Evolutionary conservation across 2,888 invertebrate genomes (phyloP), one percentile per base, ranked within the genome.

Genomic region (Coleophora deauratella): DNA sequence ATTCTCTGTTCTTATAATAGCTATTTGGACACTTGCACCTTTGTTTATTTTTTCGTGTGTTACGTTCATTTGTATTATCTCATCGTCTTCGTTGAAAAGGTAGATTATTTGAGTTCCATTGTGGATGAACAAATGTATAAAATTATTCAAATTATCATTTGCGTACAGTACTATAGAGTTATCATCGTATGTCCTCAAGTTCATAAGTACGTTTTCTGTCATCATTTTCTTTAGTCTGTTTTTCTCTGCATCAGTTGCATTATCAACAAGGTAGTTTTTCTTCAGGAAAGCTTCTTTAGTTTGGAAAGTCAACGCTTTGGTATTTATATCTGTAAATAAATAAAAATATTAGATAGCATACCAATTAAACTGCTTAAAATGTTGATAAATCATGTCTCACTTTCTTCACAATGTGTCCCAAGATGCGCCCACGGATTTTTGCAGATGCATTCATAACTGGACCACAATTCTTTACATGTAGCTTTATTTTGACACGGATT

Each of bases 401-500:
- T 97, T 60, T 90, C 93, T 84, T 97, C 96, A 73, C 98, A 98
- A 67, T 92, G 93, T 44, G 89, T 88, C 49, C 98, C 98, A 47
- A 93, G 89, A 75, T 97, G 97, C 1, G 97, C 96, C 94, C 96
- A 95, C 33, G 91, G 91, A 75, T 97, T 97, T 54, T 92, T 92
- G 78, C 98, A 98, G 51, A 94, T 92, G 70, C 98, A 98, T 61
- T 94, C 93, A 57, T 96, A 97, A 27, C 93, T 92, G 46, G 95
- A 96, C 97, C 97, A 97, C 0, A 94, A 82, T 68, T 97, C 96
- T 59, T 95, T 95, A 67, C 95, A 98, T 49, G 90, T 90, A 0
- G 96, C 97, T 35, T 92, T 95, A 69, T 98, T 97, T 71, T 93
- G 91, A 68, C 97, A 98, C 8, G 97, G 97, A 66, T 96, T 96